These are phyloP conservation scores for Gracilinanus agilis DNA, from an alignment of 2,113 vertebrate species.

Conservation along the genomic window DNA sequence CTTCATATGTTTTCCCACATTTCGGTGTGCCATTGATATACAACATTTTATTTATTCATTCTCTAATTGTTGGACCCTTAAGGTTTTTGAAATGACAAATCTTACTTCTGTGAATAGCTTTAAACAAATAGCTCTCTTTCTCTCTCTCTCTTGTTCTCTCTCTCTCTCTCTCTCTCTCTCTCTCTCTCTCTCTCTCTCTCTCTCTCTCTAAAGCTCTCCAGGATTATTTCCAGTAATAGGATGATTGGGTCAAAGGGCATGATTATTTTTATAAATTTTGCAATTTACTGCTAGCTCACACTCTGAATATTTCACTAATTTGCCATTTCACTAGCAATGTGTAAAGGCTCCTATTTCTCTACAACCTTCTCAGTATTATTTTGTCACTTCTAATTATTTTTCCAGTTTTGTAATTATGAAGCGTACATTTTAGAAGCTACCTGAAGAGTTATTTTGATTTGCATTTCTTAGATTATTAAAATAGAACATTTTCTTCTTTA, in stretches of 20 bases:
- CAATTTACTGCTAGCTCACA: no score
- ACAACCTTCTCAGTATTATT: no score
- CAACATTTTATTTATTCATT: neutral
- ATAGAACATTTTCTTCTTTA: no score
- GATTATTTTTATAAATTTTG: neutral
- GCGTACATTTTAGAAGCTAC: no score
- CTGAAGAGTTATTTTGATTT: no score
- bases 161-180: neutral
- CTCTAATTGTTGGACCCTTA: neutral
- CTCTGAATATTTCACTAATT: no score
- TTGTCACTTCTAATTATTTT: no score
- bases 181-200: neutral
- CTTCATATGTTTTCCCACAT: neutral
- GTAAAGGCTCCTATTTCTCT: no score
- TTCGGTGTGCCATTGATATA: neutral
- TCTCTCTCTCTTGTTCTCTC: no score
- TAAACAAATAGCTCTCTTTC: neutral
- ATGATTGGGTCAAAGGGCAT: neutral
- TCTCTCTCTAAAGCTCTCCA: neutral
- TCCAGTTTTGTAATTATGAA: no score
- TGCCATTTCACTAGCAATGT: no score
- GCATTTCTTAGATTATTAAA: no score
- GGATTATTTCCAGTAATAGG: neutral
- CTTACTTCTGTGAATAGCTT: neutral
- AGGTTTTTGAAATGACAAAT: neutral